phyloP scores from a whole-genome alignment of 2,888 invertebrate species.

The Drosophila meridionalis region DNA sequence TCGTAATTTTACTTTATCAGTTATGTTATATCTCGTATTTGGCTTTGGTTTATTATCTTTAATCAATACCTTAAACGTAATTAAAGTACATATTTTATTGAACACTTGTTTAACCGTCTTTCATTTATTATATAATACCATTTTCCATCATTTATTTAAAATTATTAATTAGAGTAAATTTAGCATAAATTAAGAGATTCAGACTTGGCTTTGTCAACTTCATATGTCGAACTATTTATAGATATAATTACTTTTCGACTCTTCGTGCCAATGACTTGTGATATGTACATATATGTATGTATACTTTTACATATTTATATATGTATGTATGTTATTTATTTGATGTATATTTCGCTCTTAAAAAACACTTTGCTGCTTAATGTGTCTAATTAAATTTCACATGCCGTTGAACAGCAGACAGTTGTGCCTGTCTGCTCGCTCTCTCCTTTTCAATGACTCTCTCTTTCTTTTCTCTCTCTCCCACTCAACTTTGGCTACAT shows the following conservation, averaged over 20 bases:
- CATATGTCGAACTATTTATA: constrained; percentile 27
- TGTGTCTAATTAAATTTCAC: constrained; percentile 72
- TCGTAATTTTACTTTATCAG: no score
- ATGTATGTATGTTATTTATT: background rate
- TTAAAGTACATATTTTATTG: no score
- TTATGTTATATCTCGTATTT: no score
- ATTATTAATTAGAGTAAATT: no score
- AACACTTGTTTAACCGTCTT: no score
- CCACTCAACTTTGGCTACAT: constrained; percentile 22
- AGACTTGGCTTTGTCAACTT: background rate
- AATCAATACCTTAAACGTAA: no score
- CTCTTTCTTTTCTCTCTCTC: background rate
- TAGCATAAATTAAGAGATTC: background rate
- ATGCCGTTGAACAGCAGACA: constrained; percentile 57
- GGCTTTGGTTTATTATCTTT: no score
- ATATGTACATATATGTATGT: background rate
- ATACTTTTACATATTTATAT: background rate
- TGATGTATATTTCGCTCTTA: constrained; percentile 25
- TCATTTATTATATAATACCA: no score
- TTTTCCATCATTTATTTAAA: no score
- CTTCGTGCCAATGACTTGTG: constrained; percentile 16
- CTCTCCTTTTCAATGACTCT: background rate
- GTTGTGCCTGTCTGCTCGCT: constrained; percentile 4
- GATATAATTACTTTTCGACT: constrained; percentile 17
- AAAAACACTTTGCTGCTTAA: constrained; percentile 49